These are phyloP conservation scores for Vanacampus margaritifer DNA, from an alignment of 2,113 vertebrate genomes.

Conservation along the genomic window DNA sequence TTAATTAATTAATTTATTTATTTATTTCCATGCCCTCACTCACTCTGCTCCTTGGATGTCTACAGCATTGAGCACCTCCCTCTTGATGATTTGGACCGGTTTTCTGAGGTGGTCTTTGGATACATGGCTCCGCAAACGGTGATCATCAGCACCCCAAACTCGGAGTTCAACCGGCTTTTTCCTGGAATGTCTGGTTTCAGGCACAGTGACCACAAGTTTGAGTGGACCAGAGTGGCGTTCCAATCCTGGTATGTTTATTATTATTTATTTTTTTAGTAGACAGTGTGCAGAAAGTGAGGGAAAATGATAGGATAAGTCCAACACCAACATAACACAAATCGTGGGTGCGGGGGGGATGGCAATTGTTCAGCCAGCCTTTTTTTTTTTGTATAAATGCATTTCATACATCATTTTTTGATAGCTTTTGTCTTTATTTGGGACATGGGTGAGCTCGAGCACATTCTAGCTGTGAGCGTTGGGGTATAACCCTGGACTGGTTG, in stretches of 20 bases:
- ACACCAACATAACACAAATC: too few species aligned
- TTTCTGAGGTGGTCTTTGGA: conserved; percentile 88
- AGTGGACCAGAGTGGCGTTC: conserved; percentile 87
- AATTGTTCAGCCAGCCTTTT: too few species aligned
- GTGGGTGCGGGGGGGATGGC: too few species aligned
- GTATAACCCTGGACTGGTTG: too few species aligned
- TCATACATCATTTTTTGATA: too few species aligned
- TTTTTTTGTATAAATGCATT: too few species aligned
- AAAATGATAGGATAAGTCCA: too few species aligned
- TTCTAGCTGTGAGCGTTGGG: too few species aligned
- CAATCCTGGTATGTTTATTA: conserved; percentile 78
- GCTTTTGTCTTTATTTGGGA: too few species aligned
- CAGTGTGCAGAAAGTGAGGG: background rate
- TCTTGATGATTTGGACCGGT: conserved; percentile 74
- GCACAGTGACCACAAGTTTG: conserved; percentile 91
- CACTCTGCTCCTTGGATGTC: background rate
- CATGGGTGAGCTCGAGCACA: too few species aligned
- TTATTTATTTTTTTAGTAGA: background rate
- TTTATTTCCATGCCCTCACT: too few species aligned
- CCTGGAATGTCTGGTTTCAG: conserved; percentile 74
- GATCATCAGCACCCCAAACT: conserved; percentile 91
- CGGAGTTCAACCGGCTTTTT: conserved; percentile 85
- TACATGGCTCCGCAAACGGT: conserved; percentile 82
- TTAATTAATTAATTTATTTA: background rate
- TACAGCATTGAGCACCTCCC: conserved; percentile 90